A percentile compares a stretch with the other conserved stretches of the same genome.
Evolutionary conservation across 2,888 invertebrate genomes (phyloP).

Genomic region (Cryptocephalus primarius): DNA sequence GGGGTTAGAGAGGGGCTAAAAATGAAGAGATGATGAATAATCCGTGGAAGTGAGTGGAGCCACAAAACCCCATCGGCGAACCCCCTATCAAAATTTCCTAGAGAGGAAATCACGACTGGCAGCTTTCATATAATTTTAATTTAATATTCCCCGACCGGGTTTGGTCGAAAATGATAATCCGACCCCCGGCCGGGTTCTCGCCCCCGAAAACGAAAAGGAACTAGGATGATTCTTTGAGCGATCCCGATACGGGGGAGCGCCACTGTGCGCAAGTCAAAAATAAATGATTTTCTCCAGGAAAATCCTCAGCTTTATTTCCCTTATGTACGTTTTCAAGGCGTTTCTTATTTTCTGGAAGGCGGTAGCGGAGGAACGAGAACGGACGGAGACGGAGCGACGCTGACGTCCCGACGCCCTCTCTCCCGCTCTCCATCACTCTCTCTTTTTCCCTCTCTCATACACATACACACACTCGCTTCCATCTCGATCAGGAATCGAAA

Average conservation of each 20-base stretch:
- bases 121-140: constrained; percentile 17
- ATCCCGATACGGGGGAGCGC: constrained; percentile 17
- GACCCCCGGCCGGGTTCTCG: constrained; percentile 12
- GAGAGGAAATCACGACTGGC: constrained; percentile 14
- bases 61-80: constrained; percentile 8
- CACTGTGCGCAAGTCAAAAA: constrained; percentile 32
- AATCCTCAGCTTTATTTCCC: constrained; percentile 34
- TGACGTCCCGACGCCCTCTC: too few relatives aligned
- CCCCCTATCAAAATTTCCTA: constrained; percentile 1
- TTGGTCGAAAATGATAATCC: constrained; percentile 17
- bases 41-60: not conserved
- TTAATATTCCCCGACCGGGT: constrained; percentile 15
- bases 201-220: constrained; percentile 12
- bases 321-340: constrained; percentile 29
- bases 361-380: constrained; percentile 11
- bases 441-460: too few relatives aligned
- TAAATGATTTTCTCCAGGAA: constrained; percentile 35
- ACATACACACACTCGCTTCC: too few relatives aligned
- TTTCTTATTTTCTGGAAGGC: constrained; percentile 25
- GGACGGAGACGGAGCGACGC: not conserved
- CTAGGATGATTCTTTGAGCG: constrained; percentile 20
- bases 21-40: too few relatives aligned
- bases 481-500: too few relatives aligned
- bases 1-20: too few relatives aligned
- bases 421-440: too few relatives aligned